A percentile compares a stretch with the other conserved stretches of the same genome.
phyloP scores from a whole-genome alignment of 2,113 vertebrate genomes.

The Philantomba maxwellii region DNA sequence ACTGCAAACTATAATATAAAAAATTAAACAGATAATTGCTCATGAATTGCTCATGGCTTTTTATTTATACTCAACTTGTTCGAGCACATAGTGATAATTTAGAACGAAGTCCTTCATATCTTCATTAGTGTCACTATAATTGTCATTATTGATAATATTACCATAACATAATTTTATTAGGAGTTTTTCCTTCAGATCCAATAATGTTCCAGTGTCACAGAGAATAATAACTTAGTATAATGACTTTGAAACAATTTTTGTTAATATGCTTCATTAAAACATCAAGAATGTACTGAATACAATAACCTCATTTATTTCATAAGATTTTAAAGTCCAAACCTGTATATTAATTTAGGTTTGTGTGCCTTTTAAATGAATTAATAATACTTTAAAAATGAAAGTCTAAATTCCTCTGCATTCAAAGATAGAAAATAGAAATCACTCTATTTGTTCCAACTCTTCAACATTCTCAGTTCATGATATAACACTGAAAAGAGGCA shows the following conservation, averaged over 20 bases:
- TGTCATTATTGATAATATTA: conserved; percentile 48
- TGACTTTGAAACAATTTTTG: conserved; percentile 32
- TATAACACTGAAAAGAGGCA: not conserved
- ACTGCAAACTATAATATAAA: not conserved
- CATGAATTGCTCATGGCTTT: not conserved
- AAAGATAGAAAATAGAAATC: not conserved
- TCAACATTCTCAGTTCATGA: not conserved
- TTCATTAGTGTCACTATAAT: conserved; percentile 39
- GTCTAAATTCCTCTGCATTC: not conserved
- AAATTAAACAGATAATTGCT: not conserved
- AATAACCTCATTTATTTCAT: not conserved
- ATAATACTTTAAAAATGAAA: not conserved
- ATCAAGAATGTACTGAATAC: not conserved
- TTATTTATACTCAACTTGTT: conserved; percentile 25
- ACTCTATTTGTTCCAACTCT: not conserved
- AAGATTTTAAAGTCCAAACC: not conserved
- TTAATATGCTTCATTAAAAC: conserved; percentile 50
- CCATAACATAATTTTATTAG: conserved; percentile 49
- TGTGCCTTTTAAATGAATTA: not conserved
- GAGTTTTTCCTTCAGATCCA: conserved; percentile 24
- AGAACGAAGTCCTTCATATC: not conserved
- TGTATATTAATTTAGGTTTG: not conserved
- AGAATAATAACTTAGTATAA: conserved; percentile 30
- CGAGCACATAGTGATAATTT: not conserved
- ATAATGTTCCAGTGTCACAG: not conserved